Conservation (phyloP, 2,797 vertebrate species). For the Bryconaethiops microstoma region DNA sequence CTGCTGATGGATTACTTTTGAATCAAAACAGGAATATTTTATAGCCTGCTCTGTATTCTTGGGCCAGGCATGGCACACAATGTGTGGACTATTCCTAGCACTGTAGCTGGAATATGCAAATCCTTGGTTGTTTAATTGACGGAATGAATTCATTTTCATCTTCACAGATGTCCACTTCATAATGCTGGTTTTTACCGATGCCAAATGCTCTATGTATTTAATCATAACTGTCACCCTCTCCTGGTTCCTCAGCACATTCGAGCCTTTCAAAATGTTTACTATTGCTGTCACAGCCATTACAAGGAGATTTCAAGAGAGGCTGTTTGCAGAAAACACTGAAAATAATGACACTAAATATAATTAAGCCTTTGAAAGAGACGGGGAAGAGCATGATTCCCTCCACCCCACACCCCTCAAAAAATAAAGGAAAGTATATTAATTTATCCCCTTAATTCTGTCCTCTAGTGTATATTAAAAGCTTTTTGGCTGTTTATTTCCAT, state of each 20-base stretch:
- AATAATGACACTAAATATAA: conserved; percentile 47
- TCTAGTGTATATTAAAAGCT: conserved; percentile 57
- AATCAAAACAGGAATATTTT: background rate
- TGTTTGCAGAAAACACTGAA: conserved; percentile 11
- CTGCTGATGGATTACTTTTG: conserved; percentile 1
- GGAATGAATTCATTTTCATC: conserved; percentile 22
- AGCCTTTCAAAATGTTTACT: conserved; percentile 28
- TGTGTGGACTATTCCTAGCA: background rate
- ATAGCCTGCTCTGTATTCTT: conserved; percentile 1
- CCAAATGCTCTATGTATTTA: conserved; percentile 20
- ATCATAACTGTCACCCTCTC: conserved; percentile 29
- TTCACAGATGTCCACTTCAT: conserved; percentile 38
- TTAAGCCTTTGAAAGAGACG: conserved; percentile 37
- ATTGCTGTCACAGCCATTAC: conserved; percentile 34
- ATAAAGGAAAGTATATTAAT: conserved; percentile 41
- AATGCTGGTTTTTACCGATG: conserved; percentile 26
- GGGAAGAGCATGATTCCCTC: background rate
- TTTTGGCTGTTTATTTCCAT: conserved; percentile 53
- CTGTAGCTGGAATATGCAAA: background rate
- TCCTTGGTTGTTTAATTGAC: conserved; percentile 26
- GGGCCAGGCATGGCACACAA: background rate
- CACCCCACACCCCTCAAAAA: conserved; percentile 3
- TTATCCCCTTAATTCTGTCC: conserved; percentile 44
- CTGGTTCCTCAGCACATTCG: conserved; percentile 20
- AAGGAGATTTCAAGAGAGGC: conserved; percentile 23